These are phyloP conservation scores for Pararge aegeria DNA, from an alignment of 1,140 invertebrate genomes.

Conservation along the genomic window DNA sequence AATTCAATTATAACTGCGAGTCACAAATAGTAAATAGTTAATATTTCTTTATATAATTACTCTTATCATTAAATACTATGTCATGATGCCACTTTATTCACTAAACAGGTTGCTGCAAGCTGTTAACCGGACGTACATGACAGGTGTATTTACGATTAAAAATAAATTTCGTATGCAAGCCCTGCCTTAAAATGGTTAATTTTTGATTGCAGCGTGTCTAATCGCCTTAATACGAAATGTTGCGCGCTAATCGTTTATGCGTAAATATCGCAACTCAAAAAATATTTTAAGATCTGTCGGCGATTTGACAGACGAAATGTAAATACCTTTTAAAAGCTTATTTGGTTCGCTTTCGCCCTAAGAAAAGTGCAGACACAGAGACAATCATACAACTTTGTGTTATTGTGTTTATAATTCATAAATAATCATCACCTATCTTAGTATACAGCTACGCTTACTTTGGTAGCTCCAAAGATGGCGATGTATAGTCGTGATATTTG, in stretches of 20 bases:
- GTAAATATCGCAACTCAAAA: constrained; percentile 5
- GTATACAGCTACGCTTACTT: too few species aligned
- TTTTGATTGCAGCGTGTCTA: constrained; percentile 25
- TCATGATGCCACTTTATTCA: too few species aligned
- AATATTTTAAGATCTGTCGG: constrained; percentile 2
- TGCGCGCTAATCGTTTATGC: constrained; percentile 20
- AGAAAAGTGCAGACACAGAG: background rate
- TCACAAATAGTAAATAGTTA: too few species aligned
- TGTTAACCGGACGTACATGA: background rate
- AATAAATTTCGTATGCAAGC: background rate
- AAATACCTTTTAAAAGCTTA: background rate
- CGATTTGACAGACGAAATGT: background rate
- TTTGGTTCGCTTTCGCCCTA: background rate
- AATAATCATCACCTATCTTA: too few species aligned
- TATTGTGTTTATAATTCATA: too few species aligned
- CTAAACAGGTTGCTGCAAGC: too few species aligned
- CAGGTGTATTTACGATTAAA: background rate
- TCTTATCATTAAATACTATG: too few species aligned
- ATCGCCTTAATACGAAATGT: constrained; percentile 17
- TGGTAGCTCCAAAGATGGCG: too few species aligned
- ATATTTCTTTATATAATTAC: too few species aligned
- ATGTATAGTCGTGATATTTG: too few species aligned
- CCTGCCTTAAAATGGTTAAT: background rate
- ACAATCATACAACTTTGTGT: background rate
- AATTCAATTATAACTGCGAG: too few species aligned